A percentile compares a stretch with the other conserved stretches of the same genome.
phyloP scores from a whole-genome alignment of 2,797 vertebrate species.

The Anableps anableps region DNA sequence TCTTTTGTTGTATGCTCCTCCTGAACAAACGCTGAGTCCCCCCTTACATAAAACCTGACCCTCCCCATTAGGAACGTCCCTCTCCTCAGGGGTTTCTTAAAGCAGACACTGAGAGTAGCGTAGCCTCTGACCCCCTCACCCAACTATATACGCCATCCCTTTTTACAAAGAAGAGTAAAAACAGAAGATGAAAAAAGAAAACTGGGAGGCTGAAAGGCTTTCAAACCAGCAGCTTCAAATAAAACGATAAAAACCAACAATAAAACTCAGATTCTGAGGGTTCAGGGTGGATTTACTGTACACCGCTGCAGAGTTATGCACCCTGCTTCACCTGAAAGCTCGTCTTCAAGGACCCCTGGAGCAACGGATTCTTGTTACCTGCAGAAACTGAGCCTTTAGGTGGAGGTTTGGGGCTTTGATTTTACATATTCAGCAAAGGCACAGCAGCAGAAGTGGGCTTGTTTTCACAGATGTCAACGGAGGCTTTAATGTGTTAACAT shows the following conservation, averaged over 20 bases:
- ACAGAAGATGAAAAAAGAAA: conserved; percentile 30
- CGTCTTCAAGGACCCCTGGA: conserved; percentile 6
- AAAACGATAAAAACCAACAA: conserved; percentile 24
- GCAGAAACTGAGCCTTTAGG: conserved; percentile 12
- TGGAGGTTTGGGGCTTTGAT: conserved; percentile 3
- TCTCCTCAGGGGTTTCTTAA: conserved; percentile 20
- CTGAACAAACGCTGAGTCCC: conserved; percentile 10
- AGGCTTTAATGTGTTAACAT: neutral
- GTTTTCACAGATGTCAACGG: neutral
- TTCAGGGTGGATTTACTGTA: conserved; percentile 26
- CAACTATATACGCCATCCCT: conserved; percentile 2
- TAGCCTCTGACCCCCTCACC: conserved; percentile 50
- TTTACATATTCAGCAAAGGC: conserved; percentile 20
- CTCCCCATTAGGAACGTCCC: conserved; percentile 36
- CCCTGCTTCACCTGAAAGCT: conserved; percentile 12
- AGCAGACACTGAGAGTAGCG: conserved; percentile 51
- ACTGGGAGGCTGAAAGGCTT: conserved; percentile 10
- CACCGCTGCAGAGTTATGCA: conserved; percentile 5
- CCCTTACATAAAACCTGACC: conserved; percentile 16
- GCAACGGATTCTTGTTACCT: conserved; percentile 8
- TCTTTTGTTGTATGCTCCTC: neutral
- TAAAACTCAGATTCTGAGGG: conserved; percentile 19
- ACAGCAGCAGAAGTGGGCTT: neutral
- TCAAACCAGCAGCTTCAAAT: conserved; percentile 27
- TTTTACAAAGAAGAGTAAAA: neutral